phyloP scores from a whole-genome alignment of 2,113 vertebrate species.

The Aegypius monachus region DNA sequence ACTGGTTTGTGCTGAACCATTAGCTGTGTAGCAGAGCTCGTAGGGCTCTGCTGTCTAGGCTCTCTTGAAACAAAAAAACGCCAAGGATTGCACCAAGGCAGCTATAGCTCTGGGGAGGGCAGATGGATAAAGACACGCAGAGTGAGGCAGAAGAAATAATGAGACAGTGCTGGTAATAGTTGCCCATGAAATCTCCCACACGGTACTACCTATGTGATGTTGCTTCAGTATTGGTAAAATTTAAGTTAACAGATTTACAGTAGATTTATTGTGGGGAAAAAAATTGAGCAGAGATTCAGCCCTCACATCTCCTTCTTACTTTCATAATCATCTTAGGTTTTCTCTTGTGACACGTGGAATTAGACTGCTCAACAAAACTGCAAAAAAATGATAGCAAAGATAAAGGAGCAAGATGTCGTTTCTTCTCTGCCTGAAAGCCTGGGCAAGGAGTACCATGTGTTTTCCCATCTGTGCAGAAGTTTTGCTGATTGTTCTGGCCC shows the following conservation, averaged over 20 bases:
- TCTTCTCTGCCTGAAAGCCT: neutral
- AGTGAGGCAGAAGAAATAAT: neutral
- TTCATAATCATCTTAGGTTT: neutral
- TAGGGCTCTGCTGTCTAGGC: neutral
- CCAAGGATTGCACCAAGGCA: neutral
- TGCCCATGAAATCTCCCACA: neutral
- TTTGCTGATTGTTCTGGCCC: neutral
- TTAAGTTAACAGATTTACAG: neutral
- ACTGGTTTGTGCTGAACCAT: neutral
- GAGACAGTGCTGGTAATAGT: neutral
- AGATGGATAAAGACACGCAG: neutral
- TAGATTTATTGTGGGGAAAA: neutral
- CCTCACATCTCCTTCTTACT: neutral
- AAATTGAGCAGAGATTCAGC: neutral
- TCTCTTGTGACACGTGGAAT: neutral
- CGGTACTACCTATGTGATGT: neutral
- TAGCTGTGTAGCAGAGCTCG: neutral
- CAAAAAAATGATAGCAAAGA: neutral
- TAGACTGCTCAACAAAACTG: neutral
- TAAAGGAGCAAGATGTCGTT: neutral
- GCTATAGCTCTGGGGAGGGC: neutral
- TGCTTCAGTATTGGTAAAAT: neutral
- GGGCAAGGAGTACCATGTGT: neutral
- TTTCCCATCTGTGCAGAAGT: constrained; percentile 10
- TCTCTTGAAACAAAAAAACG: neutral